Base-by-base conservation (phyloP, 2,113 vertebrate species). In the Zosterops borbonicus region DNA sequence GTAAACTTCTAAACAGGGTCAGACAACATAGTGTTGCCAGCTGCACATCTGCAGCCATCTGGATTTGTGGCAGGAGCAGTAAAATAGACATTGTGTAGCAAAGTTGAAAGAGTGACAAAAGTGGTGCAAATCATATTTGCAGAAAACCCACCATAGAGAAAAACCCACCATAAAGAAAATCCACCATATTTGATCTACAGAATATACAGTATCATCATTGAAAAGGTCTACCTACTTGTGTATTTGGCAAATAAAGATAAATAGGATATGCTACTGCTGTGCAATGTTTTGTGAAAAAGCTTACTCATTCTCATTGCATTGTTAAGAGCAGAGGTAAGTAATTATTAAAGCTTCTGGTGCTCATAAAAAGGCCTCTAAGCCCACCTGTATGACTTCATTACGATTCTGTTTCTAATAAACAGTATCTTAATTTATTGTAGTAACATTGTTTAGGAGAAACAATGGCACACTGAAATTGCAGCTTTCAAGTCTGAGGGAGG, bases 41-140 rank as follows among this genome's bases (percentile, higher is more conserved):
- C 96, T 95, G 93, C 96, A 94, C 90, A 95, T 94, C 94, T 94
- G 94, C 90, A 97, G 93, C 94, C 89, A 95, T 95, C 93, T 96
- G 92, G 94, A 81, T 93, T 82, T 65, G 83, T 92, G 86, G 90
- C 83, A 93, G 80, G 83, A 93, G 92, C 77, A 69, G 64, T 95
- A 88, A 88, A 95, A 95, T 83, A 65, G 93, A 18, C 42, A 53
- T 88, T 95, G 93, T 94, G 47, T 60, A 70, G 68, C 47, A 15
- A 59, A 93, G 89, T 27, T 93, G 67, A 91, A 80, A 92, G 95
- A 86, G 88, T 70, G 80, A 78, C 14, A 27, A 70, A 79, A 63
- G 52, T 23, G 64, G 24, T 81, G 39, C 47, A 64, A 74, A 59
- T 97, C 91, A 37, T 97, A 81, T 96, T 96, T 95, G 68, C 64